These are phyloP conservation scores for Meloe dianella DNA, from an alignment of 2,888 invertebrate species.

Conservation along the genomic window DNA sequence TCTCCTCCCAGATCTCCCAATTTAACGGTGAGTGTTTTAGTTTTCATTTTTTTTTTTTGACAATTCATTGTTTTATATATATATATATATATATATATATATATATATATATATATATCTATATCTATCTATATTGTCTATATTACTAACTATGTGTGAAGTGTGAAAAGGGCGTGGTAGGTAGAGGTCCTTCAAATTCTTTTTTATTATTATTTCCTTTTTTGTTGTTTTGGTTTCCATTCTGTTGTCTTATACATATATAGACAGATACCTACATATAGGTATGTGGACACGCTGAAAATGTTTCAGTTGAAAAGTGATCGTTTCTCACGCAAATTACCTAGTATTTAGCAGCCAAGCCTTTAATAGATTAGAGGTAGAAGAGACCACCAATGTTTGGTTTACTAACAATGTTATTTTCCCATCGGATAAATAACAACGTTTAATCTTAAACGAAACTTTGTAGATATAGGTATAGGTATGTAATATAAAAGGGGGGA, in stretches of 20 bases:
- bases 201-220: slow-evolving; percentile 2
- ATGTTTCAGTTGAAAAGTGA: slow-evolving; percentile 42
- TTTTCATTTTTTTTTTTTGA: slow-evolving; percentile 12
- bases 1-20: background rate
- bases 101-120: too few relatives aligned
- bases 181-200: slow-evolving; percentile 38
- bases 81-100: background rate
- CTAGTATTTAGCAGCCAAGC: slow-evolving; percentile 50
- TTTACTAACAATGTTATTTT: slow-evolving; percentile 37
- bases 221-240: background rate
- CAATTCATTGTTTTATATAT: slow-evolving; percentile 25
- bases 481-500: too few relatives aligned
- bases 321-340: slow-evolving; percentile 52
- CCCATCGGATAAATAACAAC: slow-evolving; percentile 22
- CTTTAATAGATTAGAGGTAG: slow-evolving; percentile 37
- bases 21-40: background rate
- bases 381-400: slow-evolving; percentile 45
- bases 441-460: too few relatives aligned
- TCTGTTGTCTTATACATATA: background rate
- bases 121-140: too few relatives aligned
- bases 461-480: too few relatives aligned
- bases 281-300: slow-evolving; percentile 8
- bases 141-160: slow-evolving; percentile 31
- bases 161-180: slow-evolving; percentile 50
- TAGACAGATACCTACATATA: too few relatives aligned